These are phyloP conservation scores for Atrichornis clamosus DNA, from an alignment of 2,113 vertebrate species.

Conservation along the genomic window DNA sequence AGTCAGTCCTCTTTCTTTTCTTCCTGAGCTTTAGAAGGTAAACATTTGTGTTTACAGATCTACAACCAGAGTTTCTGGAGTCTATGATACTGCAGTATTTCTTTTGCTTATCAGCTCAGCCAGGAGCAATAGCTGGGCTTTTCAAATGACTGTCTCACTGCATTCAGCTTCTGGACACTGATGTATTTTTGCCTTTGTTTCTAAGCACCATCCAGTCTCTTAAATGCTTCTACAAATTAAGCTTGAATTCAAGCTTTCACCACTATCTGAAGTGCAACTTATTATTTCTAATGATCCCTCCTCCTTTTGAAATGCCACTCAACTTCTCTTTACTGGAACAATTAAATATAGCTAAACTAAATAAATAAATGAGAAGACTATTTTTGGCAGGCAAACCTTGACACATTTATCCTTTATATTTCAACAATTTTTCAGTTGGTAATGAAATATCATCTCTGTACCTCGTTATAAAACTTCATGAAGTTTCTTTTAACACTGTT, in stretches of 20 bases:
- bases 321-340: background rate
- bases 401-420: background rate
- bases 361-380: background rate
- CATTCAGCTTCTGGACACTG: background rate
- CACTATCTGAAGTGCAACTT: background rate
- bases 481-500: background rate
- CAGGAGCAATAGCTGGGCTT: background rate
- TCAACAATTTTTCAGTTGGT: background rate
- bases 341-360: slow-evolving; percentile 16
- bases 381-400: background rate
- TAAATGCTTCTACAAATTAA: slow-evolving; percentile 27
- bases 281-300: slow-evolving; percentile 1
- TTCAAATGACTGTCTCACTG: background rate
- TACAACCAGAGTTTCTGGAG: background rate
- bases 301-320: slow-evolving; percentile 49
- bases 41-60: background rate
- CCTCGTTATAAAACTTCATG: background rate
- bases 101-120: background rate
- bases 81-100: background rate
- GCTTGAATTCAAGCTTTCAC: background rate
- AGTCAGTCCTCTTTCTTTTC: background rate
- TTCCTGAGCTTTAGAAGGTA: background rate
- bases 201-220: background rate
- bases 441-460: background rate
- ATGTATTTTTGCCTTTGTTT: slow-evolving; percentile 10